Conservation (phyloP, 1,140 invertebrate genomes). For the Drosophila nebulosa region DNA sequence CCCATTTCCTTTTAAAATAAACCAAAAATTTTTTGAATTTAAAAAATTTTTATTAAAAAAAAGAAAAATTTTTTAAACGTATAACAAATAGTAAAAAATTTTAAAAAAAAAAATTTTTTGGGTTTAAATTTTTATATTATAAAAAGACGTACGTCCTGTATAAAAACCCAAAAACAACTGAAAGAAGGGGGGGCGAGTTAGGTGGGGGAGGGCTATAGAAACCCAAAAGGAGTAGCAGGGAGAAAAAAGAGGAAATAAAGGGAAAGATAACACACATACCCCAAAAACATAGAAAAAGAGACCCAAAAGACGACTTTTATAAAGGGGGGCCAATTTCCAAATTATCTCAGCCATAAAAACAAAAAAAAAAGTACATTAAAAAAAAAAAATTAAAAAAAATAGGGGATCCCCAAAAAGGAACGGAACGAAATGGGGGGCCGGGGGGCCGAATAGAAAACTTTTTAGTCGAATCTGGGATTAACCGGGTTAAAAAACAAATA, state of each 20-base stretch:
- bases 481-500: no score
- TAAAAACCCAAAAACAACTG: neutral
- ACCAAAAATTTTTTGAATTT: slow-evolving; percentile 29
- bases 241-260: neutral
- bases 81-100: neutral
- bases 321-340: slow-evolving; percentile 32
- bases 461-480: neutral
- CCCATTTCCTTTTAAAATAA: slow-evolving; percentile 24
- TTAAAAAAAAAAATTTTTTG: neutral
- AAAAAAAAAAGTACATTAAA: neutral
- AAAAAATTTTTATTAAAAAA: neutral
- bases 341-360: slow-evolving; percentile 28
- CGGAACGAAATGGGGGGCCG: no score
- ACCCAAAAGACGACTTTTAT: slow-evolving; percentile 22
- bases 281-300: neutral
- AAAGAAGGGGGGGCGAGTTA: neutral
- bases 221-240: neutral
- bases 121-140: neutral
- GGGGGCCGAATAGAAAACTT: neutral
- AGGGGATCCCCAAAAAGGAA: neutral
- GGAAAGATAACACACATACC: slow-evolving; percentile 33
- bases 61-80: slow-evolving; percentile 1
- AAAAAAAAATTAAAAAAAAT: no score
- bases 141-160: neutral
- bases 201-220: neutral